Base-by-base conservation (phyloP, 2,888 invertebrate genomes). In the Silvanus unidentatus region DNA sequence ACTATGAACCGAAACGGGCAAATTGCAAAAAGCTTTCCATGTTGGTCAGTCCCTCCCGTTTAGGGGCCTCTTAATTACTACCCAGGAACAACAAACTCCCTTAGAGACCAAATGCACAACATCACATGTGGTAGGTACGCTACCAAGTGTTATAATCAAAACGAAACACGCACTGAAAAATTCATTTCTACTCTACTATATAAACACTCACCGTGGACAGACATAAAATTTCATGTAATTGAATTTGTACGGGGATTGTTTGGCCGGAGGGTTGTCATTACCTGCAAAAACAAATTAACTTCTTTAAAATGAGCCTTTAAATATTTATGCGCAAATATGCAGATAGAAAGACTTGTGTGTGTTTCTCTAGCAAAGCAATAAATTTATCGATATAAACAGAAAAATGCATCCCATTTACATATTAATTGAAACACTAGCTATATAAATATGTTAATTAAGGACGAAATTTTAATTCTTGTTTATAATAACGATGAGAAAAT, bases 1-100 rank as follows among this genome's bases (percentile, higher is more conserved):
- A 58, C 55, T 55, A 59, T 52, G 60, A 60, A 62, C 59, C 64
- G 63, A 61, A 65, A 66, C 66, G 58, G 22, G 60, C 65, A 66
- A 69, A 69, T 68, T 66, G 68, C 68, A 64, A 63, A 68, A 69
- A 68, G 69, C 69, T 69, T 67, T 69, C 22, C 66, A 63, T 64
- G 65, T 63, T 63, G 49, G 49, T 55, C 52, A 52, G 56, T 56
- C 62, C 63, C 60, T 58, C 49, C 39, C 57, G 48, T 49, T 52
- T 27, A 50, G 60, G 65, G 64, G 63, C 60, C 60, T 63, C 62
- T 66, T 69, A 69, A 69, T 69, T 66, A 64, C 59, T n/a, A 44
- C 48, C 47, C 44, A 39, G 45, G 47, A 40, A 38, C 42, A 47
- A 47, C 46, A 43, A 44, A 45, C 44, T 46, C 55, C 52, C 53